These are phyloP conservation scores for Clistopyga incitator DNA, from an alignment of 2,888 invertebrate species.

Conservation along the genomic window DNA sequence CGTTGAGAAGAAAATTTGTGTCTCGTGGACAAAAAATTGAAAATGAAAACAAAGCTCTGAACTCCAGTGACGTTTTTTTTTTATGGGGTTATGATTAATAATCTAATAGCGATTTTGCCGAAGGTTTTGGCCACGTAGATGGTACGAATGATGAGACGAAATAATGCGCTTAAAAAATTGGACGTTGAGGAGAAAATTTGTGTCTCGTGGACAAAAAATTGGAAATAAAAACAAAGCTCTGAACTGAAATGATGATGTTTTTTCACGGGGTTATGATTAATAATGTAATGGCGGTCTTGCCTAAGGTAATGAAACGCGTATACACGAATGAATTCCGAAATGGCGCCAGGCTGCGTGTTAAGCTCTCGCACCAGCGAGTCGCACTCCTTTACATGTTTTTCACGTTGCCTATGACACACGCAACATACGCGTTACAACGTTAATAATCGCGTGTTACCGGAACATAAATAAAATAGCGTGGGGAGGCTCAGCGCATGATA, in stretches of 20 bases:
- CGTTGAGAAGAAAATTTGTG: not conserved
- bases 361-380: conserved; percentile 6
- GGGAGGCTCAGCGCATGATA: not conserved
- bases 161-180: not conserved
- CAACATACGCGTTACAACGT: conserved; percentile 48
- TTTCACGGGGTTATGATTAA: not conserved
- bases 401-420: conserved; percentile 22
- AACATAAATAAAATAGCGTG: conserved; percentile 47
- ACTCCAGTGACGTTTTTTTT: not conserved
- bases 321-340: conserved; percentile 7
- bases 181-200: not conserved
- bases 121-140: too few species aligned
- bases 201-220: not conserved
- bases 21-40: not conserved
- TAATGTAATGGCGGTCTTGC: not conserved
- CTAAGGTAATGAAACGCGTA: not conserved
- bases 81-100: too few species aligned
- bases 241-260: not conserved
- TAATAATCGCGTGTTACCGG: conserved; percentile 42
- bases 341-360: conserved; percentile 15
- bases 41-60: not conserved
- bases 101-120: too few species aligned
- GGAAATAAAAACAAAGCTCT: not conserved
- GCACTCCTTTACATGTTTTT: conserved; percentile 33
- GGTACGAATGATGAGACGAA: not conserved